Evolutionary conservation across 2,888 invertebrate species (phyloP), one percentile per base, ranked within the genome.

Genomic region (Lasiommata megera): DNA sequence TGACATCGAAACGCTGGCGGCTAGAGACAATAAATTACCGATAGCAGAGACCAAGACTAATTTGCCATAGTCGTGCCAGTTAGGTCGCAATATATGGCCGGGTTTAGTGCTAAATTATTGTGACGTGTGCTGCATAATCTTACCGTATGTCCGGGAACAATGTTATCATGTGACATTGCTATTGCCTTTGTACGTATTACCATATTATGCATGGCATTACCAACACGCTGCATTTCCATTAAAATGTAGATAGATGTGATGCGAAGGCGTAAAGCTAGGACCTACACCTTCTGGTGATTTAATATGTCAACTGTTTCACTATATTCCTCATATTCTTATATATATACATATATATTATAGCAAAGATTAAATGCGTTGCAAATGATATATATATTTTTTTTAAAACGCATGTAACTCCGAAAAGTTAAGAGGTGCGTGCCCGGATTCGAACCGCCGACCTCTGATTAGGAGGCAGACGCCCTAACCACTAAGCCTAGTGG

Each of bases 121-220:
- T 60, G 62, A 62, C 62, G 56, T 59, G 54, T 53, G 59, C 56
- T 51, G 61, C 54, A 62, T 60, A 60, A 62, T 60, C 62, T 62
- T 52, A 41, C 54, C 61, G 54, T 53, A 46, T 54, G 60, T 60
- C 60, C 47, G 40, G 54, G 61, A 34, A 59, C 54, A 41, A 54
- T 61, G 61, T 58, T 59, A 62, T 62, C 59, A 59, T 56, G 56
- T 56, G 61, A 56, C 58, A 38, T 48, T 40, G 55, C 58, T 41
- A 52, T 61, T 54, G 56, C 58, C 48, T 44, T 40, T 28, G 50
- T 31, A 17, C 31, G 43, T 44, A 58, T 54, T 54, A 54, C 54
- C 48, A 54, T 54, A 54, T 40, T 46, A 41, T 48, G 38, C 41
- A 31, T 29, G 29, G 44, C 28, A 29, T 44, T 12, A 43, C 28